These are phyloP conservation scores for Melanerpes aurifrons DNA, from an alignment of 2,113 vertebrate species.

Conservation along the genomic window DNA sequence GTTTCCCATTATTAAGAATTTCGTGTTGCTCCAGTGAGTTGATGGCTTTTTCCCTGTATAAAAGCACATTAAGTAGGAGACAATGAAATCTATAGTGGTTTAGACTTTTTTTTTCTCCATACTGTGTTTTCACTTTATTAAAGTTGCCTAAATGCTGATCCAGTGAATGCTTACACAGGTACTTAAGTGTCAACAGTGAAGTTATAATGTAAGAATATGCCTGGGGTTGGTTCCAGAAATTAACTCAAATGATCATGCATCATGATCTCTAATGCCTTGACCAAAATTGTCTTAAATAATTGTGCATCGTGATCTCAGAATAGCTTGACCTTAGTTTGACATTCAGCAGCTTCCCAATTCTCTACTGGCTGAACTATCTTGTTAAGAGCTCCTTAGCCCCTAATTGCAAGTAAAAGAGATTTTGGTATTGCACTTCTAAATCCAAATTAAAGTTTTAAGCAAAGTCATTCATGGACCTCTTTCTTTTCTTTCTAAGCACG, in stretches of 20 bases:
- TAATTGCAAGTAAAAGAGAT: background rate
- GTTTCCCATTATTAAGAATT: background rate
- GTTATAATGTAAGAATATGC: background rate
- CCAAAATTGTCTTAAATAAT: background rate
- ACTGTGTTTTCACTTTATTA: background rate
- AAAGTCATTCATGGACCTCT: background rate
- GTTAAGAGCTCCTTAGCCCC: background rate
- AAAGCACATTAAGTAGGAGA: background rate
- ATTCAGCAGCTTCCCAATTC: background rate
- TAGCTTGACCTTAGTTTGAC: background rate
- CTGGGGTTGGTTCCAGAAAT: background rate
- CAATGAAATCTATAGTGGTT: background rate
- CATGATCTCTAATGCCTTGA: background rate
- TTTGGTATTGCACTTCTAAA: background rate
- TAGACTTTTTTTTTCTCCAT: background rate
- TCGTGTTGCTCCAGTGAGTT: fast-evolving
- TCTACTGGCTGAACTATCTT: background rate
- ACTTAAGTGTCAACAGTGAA: background rate
- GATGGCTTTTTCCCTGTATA: background rate
- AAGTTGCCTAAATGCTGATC: background rate
- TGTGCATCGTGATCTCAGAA: background rate
- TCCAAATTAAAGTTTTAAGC: background rate
- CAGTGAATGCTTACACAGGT: background rate
- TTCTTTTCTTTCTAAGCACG: conserved; percentile 81
- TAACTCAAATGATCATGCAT: background rate